Evolutionary conservation across 2,113 vertebrate species (phyloP), one percentile per base, ranked within the genome.

Genomic region (Odontesthes bonariensis): DNA sequence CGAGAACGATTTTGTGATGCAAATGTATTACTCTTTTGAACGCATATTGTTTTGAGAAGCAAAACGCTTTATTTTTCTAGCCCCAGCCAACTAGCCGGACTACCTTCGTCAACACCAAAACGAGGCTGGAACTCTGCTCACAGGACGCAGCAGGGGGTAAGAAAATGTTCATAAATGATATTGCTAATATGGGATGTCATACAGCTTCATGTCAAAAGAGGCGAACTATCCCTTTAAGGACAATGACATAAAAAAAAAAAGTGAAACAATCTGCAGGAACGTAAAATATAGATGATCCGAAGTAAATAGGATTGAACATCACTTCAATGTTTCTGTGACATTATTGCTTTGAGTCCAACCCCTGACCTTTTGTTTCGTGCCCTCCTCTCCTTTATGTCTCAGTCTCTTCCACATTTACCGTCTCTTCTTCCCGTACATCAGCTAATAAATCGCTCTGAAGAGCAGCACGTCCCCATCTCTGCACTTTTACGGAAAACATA

Each of bases 311-410:
- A 62, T 44, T 52, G 0, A 61, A 42, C 54, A 54, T 42, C 38
- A 22, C 20, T 0, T 8, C 23, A 22, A 40, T 16, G 38, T n/a
- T 31, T 38, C 47, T 77, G 27, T 32, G 52, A 67, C 75, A 27
- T 66, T 46, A 14, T 4, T 56, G 64, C 59, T 79, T 58, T 64
- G 35, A 68, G 55, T 81, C 35, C 56, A 53, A 64, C 46, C 49
- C 23, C 9, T 72, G 75, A 77, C 78, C 76, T 81, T 86, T 81
- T 55, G 63, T 82, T 80, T 80, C 68, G 71, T 75, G 65, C 32
- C 6, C 11, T 22, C 35, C 8, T 72, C 55, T 56, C 77, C 60
- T 69, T 74, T 49, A 73, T 69, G 60, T 74, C 85, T 77, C 54
- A 9, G 55, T 61, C 47, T 63, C 22, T 71, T 16, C 73, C 52